These are phyloP conservation scores for Neodiprion lecontei DNA, from an alignment of 1,140 invertebrate species.

Conservation along the genomic window DNA sequence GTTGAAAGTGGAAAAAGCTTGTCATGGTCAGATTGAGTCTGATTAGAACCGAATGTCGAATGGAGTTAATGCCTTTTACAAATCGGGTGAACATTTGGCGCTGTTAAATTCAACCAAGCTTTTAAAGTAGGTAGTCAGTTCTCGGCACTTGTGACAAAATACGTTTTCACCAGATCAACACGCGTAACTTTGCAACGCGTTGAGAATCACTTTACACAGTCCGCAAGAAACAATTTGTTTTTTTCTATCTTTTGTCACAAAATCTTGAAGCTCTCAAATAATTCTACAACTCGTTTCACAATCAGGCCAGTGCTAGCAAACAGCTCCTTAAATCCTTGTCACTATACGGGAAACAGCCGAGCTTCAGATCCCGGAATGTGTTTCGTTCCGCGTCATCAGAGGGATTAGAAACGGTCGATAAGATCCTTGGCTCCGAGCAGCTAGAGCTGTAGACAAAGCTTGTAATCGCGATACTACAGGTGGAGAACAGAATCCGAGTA, in stretches of 20 bases:
- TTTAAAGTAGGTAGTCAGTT: too few species aligned
- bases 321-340: not conserved
- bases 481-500: not conserved
- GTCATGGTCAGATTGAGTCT: too few species aligned
- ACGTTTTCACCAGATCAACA: too few species aligned
- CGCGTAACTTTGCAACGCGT: too few species aligned
- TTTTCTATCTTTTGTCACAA: not conserved
- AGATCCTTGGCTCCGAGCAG: not conserved
- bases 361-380: not conserved
- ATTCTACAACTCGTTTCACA: not conserved
- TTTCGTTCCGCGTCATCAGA: not conserved
- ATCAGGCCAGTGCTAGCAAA: not conserved
- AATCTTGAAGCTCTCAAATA: not conserved
- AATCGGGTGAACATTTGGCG: too few species aligned
- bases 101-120: too few species aligned
- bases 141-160: too few species aligned
- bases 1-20: too few species aligned
- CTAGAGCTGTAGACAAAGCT: not conserved
- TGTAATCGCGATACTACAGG: not conserved
- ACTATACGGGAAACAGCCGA: too few species aligned
- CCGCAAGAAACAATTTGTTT: not conserved
- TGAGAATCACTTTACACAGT: too few species aligned
- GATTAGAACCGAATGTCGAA: too few species aligned
- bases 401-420: slow-evolving; percentile 7
- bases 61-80: too few species aligned